Percentiles rank a stretch among this genome's conserved stretches.
Evolutionary conservation across 2,888 invertebrate genomes (phyloP).

Genomic region (Amphipyra berbera): DNA sequence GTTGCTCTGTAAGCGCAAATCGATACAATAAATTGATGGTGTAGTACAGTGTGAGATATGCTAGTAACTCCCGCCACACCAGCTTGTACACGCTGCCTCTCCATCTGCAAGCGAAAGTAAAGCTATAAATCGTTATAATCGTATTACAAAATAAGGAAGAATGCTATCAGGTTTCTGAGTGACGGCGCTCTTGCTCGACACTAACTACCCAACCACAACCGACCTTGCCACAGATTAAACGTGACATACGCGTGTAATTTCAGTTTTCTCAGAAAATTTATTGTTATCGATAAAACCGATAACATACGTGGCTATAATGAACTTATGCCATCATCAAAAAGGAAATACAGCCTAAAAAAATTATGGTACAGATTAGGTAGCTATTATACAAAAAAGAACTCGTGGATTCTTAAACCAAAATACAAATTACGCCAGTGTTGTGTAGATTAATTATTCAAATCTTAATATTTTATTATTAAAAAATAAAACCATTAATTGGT

Average conservation of each 20-base stretch:
- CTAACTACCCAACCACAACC: conserved; percentile 17
- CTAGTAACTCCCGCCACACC: conserved; percentile 97
- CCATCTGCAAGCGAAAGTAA: conserved; percentile 92
- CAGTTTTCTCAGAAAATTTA: conserved; percentile 28
- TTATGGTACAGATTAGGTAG: neutral
- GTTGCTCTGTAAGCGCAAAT: conserved; percentile 94
- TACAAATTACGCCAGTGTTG: conserved; percentile 14
- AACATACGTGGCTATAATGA: conserved; percentile 23
- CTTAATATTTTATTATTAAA: conserved; percentile 31
- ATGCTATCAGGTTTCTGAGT: conserved; percentile 34
- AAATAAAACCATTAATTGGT: conserved; percentile 44
- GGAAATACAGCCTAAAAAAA: conserved; percentile 3
- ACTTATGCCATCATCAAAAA: conserved; percentile 5
- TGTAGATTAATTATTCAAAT: conserved; percentile 24
- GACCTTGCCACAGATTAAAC: conserved; percentile 46
- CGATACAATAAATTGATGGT: conserved; percentile 96
- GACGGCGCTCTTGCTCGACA: conserved; percentile 22
- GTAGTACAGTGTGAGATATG: conserved; percentile 96
- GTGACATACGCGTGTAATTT: conserved; percentile 36
- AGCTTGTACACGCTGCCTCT: conserved; percentile 98
- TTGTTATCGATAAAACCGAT: conserved; percentile 5
- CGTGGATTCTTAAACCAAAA: conserved; percentile 4
- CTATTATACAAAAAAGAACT: neutral
- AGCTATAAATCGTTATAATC: conserved; percentile 19
- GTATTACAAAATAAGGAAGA: conserved; percentile 47